phyloP scores from a whole-genome alignment of 2,113 vertebrate species.

The Mustelus asterias region DNA sequence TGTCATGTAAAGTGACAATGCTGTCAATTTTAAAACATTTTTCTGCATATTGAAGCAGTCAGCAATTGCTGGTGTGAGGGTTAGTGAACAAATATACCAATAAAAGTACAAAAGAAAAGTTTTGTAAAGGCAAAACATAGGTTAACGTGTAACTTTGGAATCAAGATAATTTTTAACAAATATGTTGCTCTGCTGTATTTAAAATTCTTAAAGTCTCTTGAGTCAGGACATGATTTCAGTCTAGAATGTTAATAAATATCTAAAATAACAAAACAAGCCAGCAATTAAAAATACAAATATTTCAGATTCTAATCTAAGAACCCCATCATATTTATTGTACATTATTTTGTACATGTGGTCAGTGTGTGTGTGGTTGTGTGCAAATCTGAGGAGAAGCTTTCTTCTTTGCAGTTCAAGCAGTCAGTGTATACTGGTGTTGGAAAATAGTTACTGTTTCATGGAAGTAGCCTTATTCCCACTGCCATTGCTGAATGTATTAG shows the following conservation, averaged over 20 bases:
- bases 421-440: neutral
- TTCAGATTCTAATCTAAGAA: neutral
- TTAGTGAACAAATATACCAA: neutral
- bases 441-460: constrained; percentile 15
- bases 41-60: neutral
- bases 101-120: neutral
- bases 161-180: neutral
- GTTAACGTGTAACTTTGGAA: neutral
- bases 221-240: neutral
- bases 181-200: neutral
- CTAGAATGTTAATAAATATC: neutral
- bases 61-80: neutral
- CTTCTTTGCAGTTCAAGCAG: neutral
- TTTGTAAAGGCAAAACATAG: neutral
- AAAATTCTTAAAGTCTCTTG: neutral
- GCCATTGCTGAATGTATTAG: neutral
- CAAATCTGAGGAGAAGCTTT: neutral
- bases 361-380: neutral
- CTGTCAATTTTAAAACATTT: neutral
- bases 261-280: neutral
- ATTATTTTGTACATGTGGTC: neutral
- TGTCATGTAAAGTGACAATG: neutral
- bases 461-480: constrained; percentile 5
- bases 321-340: neutral
- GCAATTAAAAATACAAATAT: neutral